phyloP scores from a whole-genome alignment of 37 sponge, comb jelly and placozoan species.

The Tethya wilhelma region DNA sequence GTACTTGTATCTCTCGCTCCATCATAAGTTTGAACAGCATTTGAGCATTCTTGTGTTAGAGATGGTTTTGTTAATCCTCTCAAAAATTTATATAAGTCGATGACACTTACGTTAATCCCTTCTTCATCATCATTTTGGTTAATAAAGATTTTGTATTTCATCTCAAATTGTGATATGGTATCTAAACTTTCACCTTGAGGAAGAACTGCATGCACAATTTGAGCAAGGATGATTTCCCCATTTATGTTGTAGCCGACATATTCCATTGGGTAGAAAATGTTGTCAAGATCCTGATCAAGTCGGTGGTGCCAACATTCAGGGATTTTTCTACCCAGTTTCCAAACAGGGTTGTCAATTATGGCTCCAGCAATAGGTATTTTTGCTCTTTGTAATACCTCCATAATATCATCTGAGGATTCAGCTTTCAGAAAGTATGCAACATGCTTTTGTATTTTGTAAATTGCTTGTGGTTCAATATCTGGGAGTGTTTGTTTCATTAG shows the following conservation, averaged over 20 bases:
- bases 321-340: conserved; percentile 33
- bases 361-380: not conserved
- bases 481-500: not conserved
- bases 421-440: not conserved
- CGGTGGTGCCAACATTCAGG: conserved; percentile 35
- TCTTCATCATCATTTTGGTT: conserved; percentile 19
- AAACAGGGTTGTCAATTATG: not conserved
- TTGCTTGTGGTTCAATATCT: not conserved
- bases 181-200: not conserved
- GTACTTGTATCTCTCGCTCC: too few species aligned
- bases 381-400: not conserved
- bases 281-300: conserved; percentile 40
- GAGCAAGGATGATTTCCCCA: conserved; percentile 40
- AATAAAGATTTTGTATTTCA: conserved; percentile 9
- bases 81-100: conserved; percentile 60
- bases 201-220: conserved; percentile 30
- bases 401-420: not conserved
- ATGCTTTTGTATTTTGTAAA: too few species aligned
- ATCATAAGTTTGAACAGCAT: not conserved
- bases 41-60: not conserved
- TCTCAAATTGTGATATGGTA: not conserved
- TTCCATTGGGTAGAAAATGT: conserved; percentile 58
- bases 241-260: conserved; percentile 63
- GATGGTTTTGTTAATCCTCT: not conserved
- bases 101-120: conserved; percentile 36